Conservation (phyloP, 2,797 vertebrate genomes). For the Rhynchonycteris naso region DNA sequence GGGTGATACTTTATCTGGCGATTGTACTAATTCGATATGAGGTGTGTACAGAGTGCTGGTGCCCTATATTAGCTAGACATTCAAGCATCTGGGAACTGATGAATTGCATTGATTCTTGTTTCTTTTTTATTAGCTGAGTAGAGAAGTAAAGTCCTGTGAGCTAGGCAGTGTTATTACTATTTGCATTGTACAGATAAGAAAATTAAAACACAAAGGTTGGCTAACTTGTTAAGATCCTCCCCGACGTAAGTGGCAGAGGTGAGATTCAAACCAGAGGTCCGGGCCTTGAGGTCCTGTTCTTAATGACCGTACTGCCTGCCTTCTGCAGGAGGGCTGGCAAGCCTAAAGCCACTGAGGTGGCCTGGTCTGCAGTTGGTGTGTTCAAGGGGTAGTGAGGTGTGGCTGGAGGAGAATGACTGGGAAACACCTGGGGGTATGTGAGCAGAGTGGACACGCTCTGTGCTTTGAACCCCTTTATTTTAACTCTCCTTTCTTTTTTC, state of each 20-base stretch:
- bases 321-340: not conserved
- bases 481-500: not conserved
- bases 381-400: not conserved
- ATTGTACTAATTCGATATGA: not conserved
- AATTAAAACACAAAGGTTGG: not conserved
- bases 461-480: not conserved
- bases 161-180: not conserved
- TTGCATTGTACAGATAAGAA: too few relatives aligned
- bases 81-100: not conserved
- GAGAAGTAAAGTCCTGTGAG: not conserved
- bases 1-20: not conserved
- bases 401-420: not conserved
- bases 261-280: not conserved
- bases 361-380: not conserved
- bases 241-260: not conserved
- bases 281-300: not conserved
- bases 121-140: not conserved
- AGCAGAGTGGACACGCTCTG: not conserved
- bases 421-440: not conserved
- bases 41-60: too few relatives aligned
- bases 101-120: not conserved
- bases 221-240: not conserved
- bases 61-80: not conserved
- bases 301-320: fast-evolving
- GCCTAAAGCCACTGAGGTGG: not conserved